These are phyloP conservation scores for Halcyon senegalensis DNA, from an alignment of 2,113 vertebrate species.

Conservation along the genomic window DNA sequence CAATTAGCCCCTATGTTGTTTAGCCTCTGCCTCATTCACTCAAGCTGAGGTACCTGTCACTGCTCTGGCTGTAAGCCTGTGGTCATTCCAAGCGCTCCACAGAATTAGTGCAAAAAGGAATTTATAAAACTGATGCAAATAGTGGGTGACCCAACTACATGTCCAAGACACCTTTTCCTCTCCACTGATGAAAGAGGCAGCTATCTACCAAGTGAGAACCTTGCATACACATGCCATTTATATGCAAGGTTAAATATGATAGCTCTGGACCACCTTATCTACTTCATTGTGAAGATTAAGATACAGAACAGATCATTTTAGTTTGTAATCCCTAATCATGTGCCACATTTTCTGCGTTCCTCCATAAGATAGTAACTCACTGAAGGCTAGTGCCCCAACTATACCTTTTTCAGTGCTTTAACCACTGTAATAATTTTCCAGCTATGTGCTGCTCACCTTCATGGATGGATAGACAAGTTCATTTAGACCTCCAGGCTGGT, in stretches of 20 bases:
- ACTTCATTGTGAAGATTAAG: background rate
- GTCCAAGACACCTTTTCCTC: background rate
- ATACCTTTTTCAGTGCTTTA: background rate
- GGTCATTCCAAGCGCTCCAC: background rate
- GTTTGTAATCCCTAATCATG: background rate
- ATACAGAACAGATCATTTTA: background rate
- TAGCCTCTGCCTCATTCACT: background rate
- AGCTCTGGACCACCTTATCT: background rate
- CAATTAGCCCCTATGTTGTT: background rate
- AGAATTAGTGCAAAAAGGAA: background rate
- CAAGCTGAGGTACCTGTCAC: background rate
- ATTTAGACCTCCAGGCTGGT: background rate
- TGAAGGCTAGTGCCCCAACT: background rate
- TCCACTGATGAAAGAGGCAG: background rate
- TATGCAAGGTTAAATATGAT: rapidly evolving
- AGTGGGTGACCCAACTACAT: background rate
- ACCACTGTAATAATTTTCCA: background rate
- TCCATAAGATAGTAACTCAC: rapidly evolving
- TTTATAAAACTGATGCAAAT: background rate
- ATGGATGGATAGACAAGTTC: background rate
- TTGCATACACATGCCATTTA: background rate
- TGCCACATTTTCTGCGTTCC: background rate
- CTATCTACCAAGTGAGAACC: background rate
- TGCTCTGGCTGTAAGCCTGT: background rate
- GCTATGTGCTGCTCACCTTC: background rate